These are phyloP conservation scores for Zosterops borbonicus DNA, from an alignment of 2,113 vertebrate genomes.

Conservation along the genomic window DNA sequence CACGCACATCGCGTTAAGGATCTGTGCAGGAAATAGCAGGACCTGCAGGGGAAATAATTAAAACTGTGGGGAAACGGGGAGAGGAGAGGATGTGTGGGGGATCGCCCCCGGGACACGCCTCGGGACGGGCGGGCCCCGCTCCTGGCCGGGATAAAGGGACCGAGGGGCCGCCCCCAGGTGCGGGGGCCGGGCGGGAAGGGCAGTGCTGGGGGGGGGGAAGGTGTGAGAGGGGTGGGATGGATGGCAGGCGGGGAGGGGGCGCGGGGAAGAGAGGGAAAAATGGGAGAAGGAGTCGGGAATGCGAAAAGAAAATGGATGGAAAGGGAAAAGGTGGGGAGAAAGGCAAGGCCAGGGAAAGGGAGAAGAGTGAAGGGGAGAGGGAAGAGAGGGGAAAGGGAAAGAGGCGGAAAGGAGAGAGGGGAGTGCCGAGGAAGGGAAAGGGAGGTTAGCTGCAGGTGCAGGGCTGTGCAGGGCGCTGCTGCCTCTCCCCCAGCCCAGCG, in stretches of 20 bases:
- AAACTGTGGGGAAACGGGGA: not conserved
- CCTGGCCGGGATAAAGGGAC: not conserved
- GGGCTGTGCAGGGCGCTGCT: not conserved
- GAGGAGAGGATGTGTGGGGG: not conserved
- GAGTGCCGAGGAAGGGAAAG: not conserved
- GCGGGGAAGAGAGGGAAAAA: not conserved
- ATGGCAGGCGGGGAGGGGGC: fast-evolving
- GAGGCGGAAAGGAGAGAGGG: not conserved
- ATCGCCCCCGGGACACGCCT: not conserved
- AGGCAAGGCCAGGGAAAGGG: not conserved
- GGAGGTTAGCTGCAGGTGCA: not conserved
- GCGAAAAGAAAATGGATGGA: not conserved
- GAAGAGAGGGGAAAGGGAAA: not conserved
- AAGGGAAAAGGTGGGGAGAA: not conserved
- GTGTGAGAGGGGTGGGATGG: not conserved
- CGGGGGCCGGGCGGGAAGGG: not conserved
- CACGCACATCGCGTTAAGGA: not conserved
- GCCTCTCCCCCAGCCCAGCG: not conserved
- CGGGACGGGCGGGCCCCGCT: not conserved
- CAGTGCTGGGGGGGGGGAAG: not conserved
- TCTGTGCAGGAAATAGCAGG: not conserved
- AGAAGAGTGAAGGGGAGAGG: not conserved
- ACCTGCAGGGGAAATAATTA: not conserved
- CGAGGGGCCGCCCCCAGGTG: not conserved
- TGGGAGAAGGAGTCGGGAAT: not conserved